Conservation (phyloP, 1,140 invertebrate genomes). For the Bemisia tabaci region DNA sequence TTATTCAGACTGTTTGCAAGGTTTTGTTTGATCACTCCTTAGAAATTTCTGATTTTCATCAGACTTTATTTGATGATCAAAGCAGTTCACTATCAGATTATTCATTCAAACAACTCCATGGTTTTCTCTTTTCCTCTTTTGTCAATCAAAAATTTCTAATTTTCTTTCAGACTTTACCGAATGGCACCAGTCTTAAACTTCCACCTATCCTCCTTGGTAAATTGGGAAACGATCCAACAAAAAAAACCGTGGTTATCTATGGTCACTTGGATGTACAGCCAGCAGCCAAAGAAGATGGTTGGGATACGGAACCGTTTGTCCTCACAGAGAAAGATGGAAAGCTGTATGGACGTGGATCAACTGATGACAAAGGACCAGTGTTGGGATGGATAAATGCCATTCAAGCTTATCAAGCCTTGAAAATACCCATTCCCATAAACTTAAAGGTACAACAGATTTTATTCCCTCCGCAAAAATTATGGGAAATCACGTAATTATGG, state of each 20-base stretch:
- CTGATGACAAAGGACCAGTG: constrained; percentile 89
- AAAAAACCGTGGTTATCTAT: constrained; percentile 88
- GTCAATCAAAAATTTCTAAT: constrained; percentile 9
- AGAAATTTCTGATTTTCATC: no score
- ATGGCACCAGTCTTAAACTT: constrained; percentile 56
- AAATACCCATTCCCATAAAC: constrained; percentile 70
- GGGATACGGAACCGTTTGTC: constrained; percentile 89
- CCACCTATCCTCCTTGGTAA: constrained; percentile 80
- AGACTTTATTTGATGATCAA: no score
- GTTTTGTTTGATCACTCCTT: no score
- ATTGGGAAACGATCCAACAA: constrained; percentile 69
- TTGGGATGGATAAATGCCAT: constrained; percentile 91
- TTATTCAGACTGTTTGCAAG: no score
- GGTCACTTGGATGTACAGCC: constrained; percentile 98
- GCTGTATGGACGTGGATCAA: constrained; percentile 80
- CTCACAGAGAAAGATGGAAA: constrained; percentile 80
- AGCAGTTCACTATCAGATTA: no score
- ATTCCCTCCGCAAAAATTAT: no score
- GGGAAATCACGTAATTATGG: no score
- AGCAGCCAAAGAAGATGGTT: constrained; percentile 80
- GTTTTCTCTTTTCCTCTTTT: no score
- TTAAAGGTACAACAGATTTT: no score
- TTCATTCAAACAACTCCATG: no score
- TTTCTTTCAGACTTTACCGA: constrained; percentile 39
- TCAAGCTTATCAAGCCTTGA: constrained; percentile 66